Evolutionary conservation across 2,113 vertebrate genomes (phyloP).

Genomic region (Myrmecobius fasciatus): DNA sequence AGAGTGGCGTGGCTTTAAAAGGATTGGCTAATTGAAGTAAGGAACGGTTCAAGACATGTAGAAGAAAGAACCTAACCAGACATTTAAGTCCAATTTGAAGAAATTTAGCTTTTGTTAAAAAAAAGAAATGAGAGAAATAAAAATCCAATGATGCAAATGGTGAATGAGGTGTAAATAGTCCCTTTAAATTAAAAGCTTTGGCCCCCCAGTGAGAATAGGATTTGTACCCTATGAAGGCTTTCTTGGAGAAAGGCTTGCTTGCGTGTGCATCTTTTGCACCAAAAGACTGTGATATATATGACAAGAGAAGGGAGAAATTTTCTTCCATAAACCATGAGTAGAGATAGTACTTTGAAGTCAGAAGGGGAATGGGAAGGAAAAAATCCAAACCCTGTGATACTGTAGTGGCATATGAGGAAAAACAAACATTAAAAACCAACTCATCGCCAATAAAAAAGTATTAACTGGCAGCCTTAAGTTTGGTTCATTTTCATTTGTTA

Average conservation of each 20-base stretch:
- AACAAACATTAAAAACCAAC: neutral
- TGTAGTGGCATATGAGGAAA: neutral
- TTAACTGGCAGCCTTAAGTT: neutral
- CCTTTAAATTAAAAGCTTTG: neutral
- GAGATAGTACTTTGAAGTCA: neutral
- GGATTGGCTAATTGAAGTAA: neutral
- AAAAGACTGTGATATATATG: neutral
- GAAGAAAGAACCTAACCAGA: neutral
- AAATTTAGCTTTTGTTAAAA: neutral
- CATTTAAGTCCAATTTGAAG: neutral
- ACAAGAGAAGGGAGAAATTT: neutral
- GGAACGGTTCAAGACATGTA: neutral
- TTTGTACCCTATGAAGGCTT: neutral
- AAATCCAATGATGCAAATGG: neutral
- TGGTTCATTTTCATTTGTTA: conserved; percentile 7
- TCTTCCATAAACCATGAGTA: neutral
- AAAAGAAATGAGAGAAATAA: neutral
- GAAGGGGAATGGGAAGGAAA: neutral
- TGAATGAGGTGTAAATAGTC: neutral
- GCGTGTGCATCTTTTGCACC: neutral
- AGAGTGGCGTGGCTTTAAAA: neutral
- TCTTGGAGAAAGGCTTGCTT: neutral
- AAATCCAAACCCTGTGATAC: neutral
- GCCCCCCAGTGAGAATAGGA: neutral
- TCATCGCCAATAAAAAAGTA: neutral